Base-by-base conservation (phyloP, 2,113 vertebrate genomes). In the Neodontobutis hainanensis region DNA sequence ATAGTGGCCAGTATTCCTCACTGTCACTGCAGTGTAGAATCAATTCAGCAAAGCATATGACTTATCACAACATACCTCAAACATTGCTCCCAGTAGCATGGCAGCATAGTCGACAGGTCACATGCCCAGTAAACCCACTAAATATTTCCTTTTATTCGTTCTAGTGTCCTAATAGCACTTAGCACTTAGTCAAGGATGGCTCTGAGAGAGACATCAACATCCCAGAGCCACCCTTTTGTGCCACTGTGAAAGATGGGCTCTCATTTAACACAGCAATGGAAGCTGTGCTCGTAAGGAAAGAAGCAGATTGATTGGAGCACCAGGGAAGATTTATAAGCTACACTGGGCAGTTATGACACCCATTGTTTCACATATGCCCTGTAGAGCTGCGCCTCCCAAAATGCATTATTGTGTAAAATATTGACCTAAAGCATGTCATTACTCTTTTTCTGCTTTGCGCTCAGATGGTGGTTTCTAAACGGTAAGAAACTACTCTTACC, bases 331-430 rank as follows among this genome's bases (percentile, higher is more conserved):
- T 94, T 94, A 96, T 96, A 96, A 92, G 87, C 79, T 82, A 87
- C 88, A 91, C 91, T 85, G 93, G 92, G 92, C 85, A 95, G 90
- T 94, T 95, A 93, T 95, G 94, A 93, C 94, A 95, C 85, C 90
- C 90, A 95, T 94, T 96, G 94, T 96, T 96, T 95, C 92, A 92
- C 90, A 91, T 88, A 84, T 91, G 89, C 85, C 90, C 91, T 87
- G 87, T 86, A 92, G 91, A 94, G 88, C 84, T 92, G 91, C 91
- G 90, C 90, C 92, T 94, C 86, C 91, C 92, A 95, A 97, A 96
- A 97, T 93, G 92, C 91, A 95, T 95, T 92, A 92, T 88, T 93
- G 92, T 95, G 93, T 95, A 97, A 96, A 95, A 96, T 96, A 96
- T 94, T 95, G 94, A 95, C 94, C 92, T 93, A 83, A 86, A 92